phyloP scores from a whole-genome alignment of 2,797 vertebrate species.

The Sebastes hubbsi region DNA sequence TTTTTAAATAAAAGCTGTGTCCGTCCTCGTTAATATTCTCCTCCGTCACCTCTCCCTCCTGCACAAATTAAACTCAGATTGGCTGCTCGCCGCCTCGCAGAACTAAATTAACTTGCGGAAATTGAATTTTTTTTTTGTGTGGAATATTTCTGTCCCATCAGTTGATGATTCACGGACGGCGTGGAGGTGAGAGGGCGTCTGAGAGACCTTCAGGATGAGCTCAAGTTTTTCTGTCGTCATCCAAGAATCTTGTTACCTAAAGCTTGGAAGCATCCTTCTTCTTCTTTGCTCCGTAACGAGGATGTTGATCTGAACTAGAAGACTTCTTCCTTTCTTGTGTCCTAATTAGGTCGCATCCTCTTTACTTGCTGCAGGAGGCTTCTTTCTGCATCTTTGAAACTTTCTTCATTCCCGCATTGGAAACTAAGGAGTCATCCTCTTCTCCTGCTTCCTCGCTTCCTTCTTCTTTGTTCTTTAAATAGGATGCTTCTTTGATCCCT shows the following conservation, averaged over 20 bases:
- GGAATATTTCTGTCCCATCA: slow-evolving; percentile 31
- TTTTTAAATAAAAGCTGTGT: background rate
- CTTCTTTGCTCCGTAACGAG: background rate
- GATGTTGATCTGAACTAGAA: background rate
- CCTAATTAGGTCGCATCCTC: background rate
- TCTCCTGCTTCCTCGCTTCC: background rate
- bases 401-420: background rate
- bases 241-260: background rate
- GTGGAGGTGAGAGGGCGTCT: background rate
- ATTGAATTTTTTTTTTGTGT: slow-evolving; percentile 44
- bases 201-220: background rate
- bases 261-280: background rate
- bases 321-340: background rate
- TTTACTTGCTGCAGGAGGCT: background rate
- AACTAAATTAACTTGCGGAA: slow-evolving; percentile 43
- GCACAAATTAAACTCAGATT: slow-evolving; percentile 35
- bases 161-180: slow-evolving; percentile 8
- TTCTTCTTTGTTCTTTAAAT: background rate
- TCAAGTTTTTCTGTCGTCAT: background rate
- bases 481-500: background rate
- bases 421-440: background rate
- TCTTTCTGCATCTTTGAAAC: background rate
- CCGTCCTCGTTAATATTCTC: slow-evolving; percentile 26
- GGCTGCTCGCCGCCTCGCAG: slow-evolving; percentile 13
- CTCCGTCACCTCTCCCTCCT: slow-evolving; percentile 20